Evolutionary conservation across 1,140 invertebrate genomes (phyloP).

Genomic region (Episyrphus balteatus): DNA sequence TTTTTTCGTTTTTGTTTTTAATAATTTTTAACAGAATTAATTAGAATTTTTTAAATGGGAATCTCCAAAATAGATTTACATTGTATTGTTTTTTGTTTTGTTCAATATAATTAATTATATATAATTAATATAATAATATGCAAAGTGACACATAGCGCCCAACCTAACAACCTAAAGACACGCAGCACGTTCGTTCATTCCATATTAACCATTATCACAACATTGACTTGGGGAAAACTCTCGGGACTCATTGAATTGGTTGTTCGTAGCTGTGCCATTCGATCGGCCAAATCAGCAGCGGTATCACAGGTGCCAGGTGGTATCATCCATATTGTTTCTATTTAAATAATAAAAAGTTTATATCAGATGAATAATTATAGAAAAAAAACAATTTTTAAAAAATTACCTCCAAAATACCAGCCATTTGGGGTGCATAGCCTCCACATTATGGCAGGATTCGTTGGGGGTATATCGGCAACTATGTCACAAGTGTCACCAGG

Average conservation of each 20-base stretch:
- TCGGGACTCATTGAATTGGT: constrained; percentile 23
- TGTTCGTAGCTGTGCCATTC: constrained; percentile 30
- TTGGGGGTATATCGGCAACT: constrained; percentile 49
- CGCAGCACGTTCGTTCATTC: constrained; percentile 16
- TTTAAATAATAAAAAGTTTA: neutral
- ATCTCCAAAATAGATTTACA: too few relatives aligned
- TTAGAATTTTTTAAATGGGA: too few relatives aligned
- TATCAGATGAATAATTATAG: neutral
- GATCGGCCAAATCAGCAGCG: constrained; percentile 28
- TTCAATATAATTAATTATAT: too few relatives aligned
- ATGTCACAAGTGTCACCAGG: constrained; percentile 58
- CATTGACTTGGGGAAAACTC: constrained; percentile 33
- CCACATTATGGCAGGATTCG: constrained; percentile 70
- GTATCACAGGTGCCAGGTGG: constrained; percentile 26
- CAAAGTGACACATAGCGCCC: too few relatives aligned
- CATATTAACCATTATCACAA: constrained; percentile 35
- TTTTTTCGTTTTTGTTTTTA: too few relatives aligned
- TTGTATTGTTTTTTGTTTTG: too few relatives aligned
- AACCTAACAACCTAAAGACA: too few relatives aligned
- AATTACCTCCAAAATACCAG: constrained; percentile 70
- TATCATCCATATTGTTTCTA: constrained; percentile 31
- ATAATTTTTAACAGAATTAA: too few relatives aligned
- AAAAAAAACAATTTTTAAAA: neutral
- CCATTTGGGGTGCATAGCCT: constrained; percentile 67
- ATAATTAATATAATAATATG: too few relatives aligned